phyloP scores from a whole-genome alignment of 30 jellyfish, hydroid and myxozoan genomes.

The Aurelia coerulea region DNA sequence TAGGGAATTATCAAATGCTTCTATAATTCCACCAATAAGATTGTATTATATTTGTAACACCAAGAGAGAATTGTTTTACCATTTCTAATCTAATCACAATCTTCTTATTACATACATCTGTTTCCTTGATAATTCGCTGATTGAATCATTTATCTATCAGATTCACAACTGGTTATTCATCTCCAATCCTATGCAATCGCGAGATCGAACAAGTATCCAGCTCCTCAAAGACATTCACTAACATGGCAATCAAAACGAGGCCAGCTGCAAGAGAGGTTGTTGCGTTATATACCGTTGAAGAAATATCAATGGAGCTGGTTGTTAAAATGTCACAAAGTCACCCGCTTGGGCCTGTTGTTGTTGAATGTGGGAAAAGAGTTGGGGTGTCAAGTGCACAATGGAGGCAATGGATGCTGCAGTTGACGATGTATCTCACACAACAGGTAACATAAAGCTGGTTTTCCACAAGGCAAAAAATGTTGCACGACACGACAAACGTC shows the following conservation, averaged over 20 bases:
- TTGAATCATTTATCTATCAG: not conserved
- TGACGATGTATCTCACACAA: slow-evolving; percentile 82
- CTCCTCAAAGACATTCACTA: slow-evolving; percentile 69
- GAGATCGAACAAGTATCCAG: slow-evolving; percentile 66
- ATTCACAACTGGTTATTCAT: slow-evolving; percentile 63
- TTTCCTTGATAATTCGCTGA: too few relatives aligned
- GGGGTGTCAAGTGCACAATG: slow-evolving; percentile 96
- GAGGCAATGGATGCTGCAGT: slow-evolving; percentile 99
- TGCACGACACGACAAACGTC: not conserved
- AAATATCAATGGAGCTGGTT: slow-evolving; percentile 93
- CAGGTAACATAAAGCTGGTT: slow-evolving; percentile 66
- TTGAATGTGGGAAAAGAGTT: slow-evolving; percentile 95
- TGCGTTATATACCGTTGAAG: slow-evolving; percentile 93
- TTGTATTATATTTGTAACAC: too few relatives aligned
- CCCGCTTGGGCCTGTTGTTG: slow-evolving; percentile 89
- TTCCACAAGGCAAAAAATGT: not conserved
- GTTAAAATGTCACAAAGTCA: slow-evolving; percentile 87
- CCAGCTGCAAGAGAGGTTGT: slow-evolving; percentile 96
- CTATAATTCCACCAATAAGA: too few relatives aligned
- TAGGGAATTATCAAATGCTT: too few relatives aligned
- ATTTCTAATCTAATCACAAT: too few relatives aligned
- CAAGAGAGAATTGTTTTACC: too few relatives aligned
- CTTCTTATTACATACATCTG: too few relatives aligned
- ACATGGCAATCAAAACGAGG: slow-evolving; percentile 89
- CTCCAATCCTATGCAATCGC: slow-evolving; percentile 88